These are phyloP conservation scores for Amitus sp. DNA, from an alignment of 2,888 invertebrate genomes.

Conservation along the genomic window DNA sequence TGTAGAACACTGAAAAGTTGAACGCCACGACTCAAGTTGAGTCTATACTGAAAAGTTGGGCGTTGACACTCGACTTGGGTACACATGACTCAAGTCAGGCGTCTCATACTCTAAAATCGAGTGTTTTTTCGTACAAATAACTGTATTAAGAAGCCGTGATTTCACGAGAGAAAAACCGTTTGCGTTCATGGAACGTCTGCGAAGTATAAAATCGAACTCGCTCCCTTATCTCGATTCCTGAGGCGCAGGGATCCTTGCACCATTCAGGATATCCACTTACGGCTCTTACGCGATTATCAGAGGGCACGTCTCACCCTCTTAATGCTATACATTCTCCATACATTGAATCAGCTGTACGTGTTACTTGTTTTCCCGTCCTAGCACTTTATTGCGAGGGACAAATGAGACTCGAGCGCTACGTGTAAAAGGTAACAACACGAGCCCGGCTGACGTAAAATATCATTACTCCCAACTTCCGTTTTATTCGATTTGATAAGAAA, in stretches of 20 bases:
- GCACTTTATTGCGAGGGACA: conserved; percentile 17
- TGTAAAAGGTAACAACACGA: conserved; percentile 7
- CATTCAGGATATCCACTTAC: conserved; percentile 32
- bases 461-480: background rate
- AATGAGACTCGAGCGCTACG: conserved; percentile 20
- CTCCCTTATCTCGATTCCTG: conserved; percentile 21
- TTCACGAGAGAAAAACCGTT: too few species aligned
- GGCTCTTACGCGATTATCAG: conserved; percentile 34
- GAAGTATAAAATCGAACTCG: too few species aligned
- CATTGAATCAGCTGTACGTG: conserved; percentile 33
- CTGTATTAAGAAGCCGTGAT: too few species aligned
- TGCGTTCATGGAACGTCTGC: too few species aligned
- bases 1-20: too few species aligned
- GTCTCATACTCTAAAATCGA: too few species aligned
- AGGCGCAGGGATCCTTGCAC: conserved; percentile 13
- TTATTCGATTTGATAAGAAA: background rate
- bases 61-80: too few species aligned
- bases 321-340: conserved; percentile 26
- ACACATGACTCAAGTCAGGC: too few species aligned
- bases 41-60: too few species aligned
- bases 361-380: conserved; percentile 16
- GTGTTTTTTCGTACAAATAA: too few species aligned
- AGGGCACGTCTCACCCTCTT: conserved; percentile 33
- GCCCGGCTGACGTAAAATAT: conserved; percentile 1
- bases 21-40: too few species aligned